Evolutionary conservation across 2,113 vertebrate species (phyloP).

Genomic region (Redunca redunca): DNA sequence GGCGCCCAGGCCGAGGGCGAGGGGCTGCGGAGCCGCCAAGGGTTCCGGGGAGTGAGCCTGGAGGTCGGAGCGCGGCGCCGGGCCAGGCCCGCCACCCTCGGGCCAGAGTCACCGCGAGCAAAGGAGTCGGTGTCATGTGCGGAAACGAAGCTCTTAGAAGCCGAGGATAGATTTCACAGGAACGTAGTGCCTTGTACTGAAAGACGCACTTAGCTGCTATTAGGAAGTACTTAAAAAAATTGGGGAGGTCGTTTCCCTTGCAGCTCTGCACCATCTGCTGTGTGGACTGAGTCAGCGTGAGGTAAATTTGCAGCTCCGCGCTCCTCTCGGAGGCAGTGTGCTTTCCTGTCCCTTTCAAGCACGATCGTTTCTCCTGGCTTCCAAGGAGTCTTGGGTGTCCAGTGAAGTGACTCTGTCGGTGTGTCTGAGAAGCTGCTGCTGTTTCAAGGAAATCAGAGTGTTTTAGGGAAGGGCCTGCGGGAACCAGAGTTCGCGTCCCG

Average conservation of each 20-base stretch:
- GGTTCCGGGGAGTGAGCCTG: neutral
- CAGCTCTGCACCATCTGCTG: slow-evolving; percentile 65
- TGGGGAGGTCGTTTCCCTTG: slow-evolving; percentile 59
- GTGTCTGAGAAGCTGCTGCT: neutral
- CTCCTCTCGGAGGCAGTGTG: slow-evolving; percentile 37
- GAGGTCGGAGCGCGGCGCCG: neutral
- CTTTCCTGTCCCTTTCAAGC: slow-evolving; percentile 1
- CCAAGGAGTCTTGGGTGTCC: slow-evolving; percentile 18
- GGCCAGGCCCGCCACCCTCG: neutral
- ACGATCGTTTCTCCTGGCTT: neutral
- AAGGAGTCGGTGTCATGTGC: neutral
- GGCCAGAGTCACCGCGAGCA: neutral
- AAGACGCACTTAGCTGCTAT: slow-evolving; percentile 54
- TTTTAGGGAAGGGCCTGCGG: neutral
- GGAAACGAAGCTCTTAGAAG: neutral
- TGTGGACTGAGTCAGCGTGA: slow-evolving; percentile 67
- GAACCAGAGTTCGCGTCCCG: neutral
- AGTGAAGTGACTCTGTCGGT: neutral
- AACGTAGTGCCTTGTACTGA: slow-evolving; percentile 49
- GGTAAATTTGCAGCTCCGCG: slow-evolving; percentile 56
- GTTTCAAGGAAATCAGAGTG: neutral
- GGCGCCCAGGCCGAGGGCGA: neutral
- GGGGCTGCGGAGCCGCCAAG: neutral
- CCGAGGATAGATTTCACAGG: slow-evolving; percentile 61
- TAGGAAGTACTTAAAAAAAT: slow-evolving; percentile 48